A percentile compares a stretch with the other conserved stretches of the same genome.
Evolutionary conservation across 2,888 invertebrate genomes (phyloP).

Genomic region (Gymnocheta viridis): DNA sequence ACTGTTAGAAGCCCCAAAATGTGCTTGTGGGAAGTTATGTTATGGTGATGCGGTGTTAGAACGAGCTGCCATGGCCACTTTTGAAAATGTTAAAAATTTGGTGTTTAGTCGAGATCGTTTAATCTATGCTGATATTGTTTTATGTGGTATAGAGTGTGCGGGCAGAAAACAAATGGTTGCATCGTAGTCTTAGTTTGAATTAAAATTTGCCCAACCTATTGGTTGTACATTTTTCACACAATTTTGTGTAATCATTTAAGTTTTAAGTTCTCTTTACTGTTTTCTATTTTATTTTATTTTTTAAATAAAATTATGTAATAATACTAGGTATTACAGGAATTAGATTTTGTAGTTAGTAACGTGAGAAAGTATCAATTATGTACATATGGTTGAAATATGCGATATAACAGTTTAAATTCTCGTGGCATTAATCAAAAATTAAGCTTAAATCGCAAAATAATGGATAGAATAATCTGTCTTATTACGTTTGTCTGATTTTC

Average conservation of each 20-base stretch:
- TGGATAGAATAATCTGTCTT: too few species aligned
- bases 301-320: too few species aligned
- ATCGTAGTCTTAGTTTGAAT: constrained; percentile 37
- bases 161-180: constrained; percentile 70
- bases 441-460: too few species aligned
- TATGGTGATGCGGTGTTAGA: constrained; percentile 75
- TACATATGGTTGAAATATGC: too few species aligned
- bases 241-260: background rate
- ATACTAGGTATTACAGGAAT: too few species aligned
- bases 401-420: too few species aligned
- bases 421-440: too few species aligned
- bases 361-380: too few species aligned
- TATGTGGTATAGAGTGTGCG: constrained; percentile 77
- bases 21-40: constrained; percentile 79
- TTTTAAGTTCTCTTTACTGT: background rate
- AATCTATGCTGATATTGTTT: constrained; percentile 79
- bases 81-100: constrained; percentile 78
- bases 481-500: too few species aligned
- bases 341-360: too few species aligned
- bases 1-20: constrained; percentile 78
- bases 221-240: background rate
- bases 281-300: too few species aligned
- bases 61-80: constrained; percentile 77
- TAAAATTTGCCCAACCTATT: background rate
- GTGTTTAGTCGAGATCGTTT: constrained; percentile 80